These are phyloP conservation scores for Crossaster papposus DNA, from an alignment of 53 echinoderm and acorn worm species.

Conservation along the genomic window DNA sequence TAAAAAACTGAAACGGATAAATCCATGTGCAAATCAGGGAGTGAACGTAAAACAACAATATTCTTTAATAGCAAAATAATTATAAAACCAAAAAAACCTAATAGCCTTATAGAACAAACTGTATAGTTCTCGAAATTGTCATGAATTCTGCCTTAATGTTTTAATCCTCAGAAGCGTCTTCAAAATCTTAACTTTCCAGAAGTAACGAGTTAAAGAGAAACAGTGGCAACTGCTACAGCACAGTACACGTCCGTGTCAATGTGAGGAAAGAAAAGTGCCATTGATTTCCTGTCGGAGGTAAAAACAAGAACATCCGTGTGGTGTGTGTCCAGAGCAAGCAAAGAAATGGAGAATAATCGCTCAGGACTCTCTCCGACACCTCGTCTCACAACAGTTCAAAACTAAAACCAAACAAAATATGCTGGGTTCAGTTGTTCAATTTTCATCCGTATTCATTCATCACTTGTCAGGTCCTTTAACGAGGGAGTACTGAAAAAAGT, in stretches of 20 bases:
- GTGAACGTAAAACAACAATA: neutral
- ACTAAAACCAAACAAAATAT: neutral
- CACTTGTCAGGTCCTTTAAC: neutral
- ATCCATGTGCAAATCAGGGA: neutral
- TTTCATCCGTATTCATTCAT: conserved; percentile 4
- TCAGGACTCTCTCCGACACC: neutral
- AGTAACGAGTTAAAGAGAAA: neutral
- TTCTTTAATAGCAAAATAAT: neutral
- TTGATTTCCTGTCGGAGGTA: conserved; percentile 1
- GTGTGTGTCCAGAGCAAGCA: conserved; percentile 6
- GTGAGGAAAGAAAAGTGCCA: neutral
- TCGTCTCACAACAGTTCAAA: neutral
- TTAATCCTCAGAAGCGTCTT: too few species aligned
- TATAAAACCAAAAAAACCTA: neutral
- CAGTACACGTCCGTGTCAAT: neutral
- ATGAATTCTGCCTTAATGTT: too few species aligned
- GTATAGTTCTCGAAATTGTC: too few species aligned
- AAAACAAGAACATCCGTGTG: neutral
- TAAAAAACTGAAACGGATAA: neutral
- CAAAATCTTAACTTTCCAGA: neutral
- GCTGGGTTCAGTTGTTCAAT: neutral
- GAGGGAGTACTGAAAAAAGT: neutral
- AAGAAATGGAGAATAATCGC: neutral
- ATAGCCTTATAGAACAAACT: too few species aligned
- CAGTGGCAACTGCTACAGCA: neutral